phyloP scores from a whole-genome alignment of 2,797 vertebrate genomes.

The Tokudaia muenninki region DNA sequence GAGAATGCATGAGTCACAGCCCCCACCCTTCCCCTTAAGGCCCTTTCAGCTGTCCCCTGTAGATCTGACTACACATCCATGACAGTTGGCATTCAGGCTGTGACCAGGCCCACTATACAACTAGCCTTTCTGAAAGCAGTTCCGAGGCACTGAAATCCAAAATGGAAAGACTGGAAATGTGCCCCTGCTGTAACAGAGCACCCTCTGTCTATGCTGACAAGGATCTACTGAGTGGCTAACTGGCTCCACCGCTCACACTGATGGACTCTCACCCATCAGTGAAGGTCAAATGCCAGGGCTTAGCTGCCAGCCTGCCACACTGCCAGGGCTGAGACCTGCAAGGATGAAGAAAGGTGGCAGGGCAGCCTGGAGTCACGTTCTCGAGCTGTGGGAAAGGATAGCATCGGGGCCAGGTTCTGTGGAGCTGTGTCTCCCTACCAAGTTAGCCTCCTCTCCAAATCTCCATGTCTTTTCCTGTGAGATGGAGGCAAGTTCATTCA shows the following conservation, averaged over 20 bases:
- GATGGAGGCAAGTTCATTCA: neutral
- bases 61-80: neutral
- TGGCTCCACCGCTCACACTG: neutral
- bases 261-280: neutral
- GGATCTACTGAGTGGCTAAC: neutral
- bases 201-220: neutral
- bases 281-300: slow-evolving; percentile 58
- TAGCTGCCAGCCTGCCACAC: neutral
- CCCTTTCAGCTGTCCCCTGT: neutral
- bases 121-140: slow-evolving; percentile 40
- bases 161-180: slow-evolving; percentile 56
- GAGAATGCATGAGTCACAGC: slow-evolving; percentile 30
- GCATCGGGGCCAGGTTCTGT: neutral
- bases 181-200: slow-evolving; percentile 50
- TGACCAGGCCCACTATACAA: neutral
- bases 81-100: slow-evolving; percentile 31
- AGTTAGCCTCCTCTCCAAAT: neutral
- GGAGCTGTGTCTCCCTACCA: too few relatives aligned
- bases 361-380: neutral
- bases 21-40: neutral
- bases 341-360: neutral
- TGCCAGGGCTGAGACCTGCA: neutral
- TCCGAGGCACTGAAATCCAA: slow-evolving; percentile 34
- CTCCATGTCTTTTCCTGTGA: neutral
- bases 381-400: too few relatives aligned